These are phyloP conservation scores for Sylvilagus floridanus DNA, from an alignment of 2,797 vertebrate genomes.

Conservation along the genomic window DNA sequence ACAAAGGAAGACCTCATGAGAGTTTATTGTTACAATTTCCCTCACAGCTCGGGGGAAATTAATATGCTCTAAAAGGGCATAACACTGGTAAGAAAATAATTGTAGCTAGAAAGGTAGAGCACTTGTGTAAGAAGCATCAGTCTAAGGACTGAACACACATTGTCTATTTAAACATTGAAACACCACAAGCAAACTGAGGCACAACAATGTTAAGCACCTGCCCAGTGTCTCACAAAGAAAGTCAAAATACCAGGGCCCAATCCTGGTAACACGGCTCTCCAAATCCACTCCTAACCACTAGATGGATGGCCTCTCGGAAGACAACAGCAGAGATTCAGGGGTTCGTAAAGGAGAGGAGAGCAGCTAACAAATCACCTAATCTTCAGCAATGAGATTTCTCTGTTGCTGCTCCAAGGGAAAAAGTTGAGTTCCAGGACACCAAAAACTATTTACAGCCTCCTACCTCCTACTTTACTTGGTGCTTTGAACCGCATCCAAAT, in stretches of 20 bases:
- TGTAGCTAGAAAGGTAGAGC: background rate
- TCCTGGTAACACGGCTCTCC: background rate
- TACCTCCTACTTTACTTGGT: slow-evolving; percentile 59
- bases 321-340: slow-evolving; percentile 39
- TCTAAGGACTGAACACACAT: background rate
- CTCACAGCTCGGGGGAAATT: background rate
- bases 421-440: slow-evolving; percentile 64
- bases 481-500: slow-evolving; percentile 81
- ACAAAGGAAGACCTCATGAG: background rate
- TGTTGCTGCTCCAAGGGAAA: slow-evolving; percentile 56
- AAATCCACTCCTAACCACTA: background rate
- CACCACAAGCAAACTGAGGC: background rate
- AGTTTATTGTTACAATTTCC: background rate
- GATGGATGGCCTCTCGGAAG: background rate
- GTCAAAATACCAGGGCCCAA: background rate
- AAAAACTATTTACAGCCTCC: slow-evolving; percentile 76
- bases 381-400: slow-evolving; percentile 40
- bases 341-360: slow-evolving; percentile 40
- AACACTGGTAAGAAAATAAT: background rate
- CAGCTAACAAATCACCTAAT: slow-evolving; percentile 61
- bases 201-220: background rate
- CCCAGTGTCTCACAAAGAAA: background rate
- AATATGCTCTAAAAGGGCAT: background rate
- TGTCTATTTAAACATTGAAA: background rate
- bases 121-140: background rate